A percentile compares a stretch with the other conserved stretches of the same genome.
phyloP scores from a whole-genome alignment of 2,113 vertebrate species.

The Riparia riparia region DNA sequence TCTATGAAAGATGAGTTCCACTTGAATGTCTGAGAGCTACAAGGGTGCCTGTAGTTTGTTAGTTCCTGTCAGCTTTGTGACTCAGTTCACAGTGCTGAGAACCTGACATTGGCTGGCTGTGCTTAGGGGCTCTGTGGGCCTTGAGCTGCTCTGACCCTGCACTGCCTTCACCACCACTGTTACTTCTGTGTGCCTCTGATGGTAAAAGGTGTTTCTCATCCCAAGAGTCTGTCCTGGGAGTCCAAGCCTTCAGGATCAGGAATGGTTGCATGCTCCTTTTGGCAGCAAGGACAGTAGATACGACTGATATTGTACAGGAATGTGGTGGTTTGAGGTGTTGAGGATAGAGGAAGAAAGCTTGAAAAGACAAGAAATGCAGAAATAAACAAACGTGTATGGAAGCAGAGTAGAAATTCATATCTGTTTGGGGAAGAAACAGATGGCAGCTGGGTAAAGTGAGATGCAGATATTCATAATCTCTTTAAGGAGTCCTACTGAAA shows the following conservation, averaged over 20 bases:
- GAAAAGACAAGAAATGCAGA: not conserved
- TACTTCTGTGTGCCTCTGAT: not conserved
- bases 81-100: not conserved
- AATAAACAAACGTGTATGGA: not conserved
- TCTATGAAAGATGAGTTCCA: not conserved
- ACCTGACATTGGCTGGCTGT: not conserved
- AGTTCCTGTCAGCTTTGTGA: not conserved
- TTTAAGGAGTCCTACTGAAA: not conserved
- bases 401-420: not conserved
- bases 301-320: not conserved
- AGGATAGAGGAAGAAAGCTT: not conserved
- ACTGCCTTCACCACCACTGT: rapidly evolving
- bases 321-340: not conserved
- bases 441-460: not conserved
- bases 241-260: not conserved
- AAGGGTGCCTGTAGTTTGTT: not conserved
- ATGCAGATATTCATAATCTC: rapidly evolving
- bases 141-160: not conserved
- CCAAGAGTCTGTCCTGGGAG: not conserved
- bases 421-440: not conserved
- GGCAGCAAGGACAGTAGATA: not conserved
- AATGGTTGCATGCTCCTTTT: not conserved
- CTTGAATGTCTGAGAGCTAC: not conserved
- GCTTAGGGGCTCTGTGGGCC: not conserved
- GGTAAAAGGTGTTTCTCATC: not conserved